A percentile compares a stretch with the other conserved stretches of the same genome.
phyloP scores from a whole-genome alignment of 2,888 invertebrate genomes.

The Cephus spinipes region DNA sequence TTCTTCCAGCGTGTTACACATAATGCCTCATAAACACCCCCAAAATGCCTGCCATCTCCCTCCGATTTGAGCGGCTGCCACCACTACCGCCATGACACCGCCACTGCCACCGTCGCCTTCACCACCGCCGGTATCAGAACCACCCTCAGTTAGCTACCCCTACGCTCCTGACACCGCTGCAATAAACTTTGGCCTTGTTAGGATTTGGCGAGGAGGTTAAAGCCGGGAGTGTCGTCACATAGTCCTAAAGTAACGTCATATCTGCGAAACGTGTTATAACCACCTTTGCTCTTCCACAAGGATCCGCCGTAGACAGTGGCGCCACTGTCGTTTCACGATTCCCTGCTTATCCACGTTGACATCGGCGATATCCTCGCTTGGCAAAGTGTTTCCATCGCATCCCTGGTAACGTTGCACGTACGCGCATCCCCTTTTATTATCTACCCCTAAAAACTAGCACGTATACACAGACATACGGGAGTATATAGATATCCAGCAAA shows the following conservation, averaged over 20 bases:
- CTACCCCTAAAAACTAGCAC: not conserved
- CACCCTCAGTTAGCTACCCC: slow-evolving; percentile 20
- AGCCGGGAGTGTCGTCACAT: not conserved
- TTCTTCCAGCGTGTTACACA: slow-evolving; percentile 66
- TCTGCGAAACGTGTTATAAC: not conserved
- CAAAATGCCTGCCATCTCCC: slow-evolving; percentile 61
- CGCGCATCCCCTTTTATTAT: not conserved
- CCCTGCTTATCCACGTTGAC: not conserved
- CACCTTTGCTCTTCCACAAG: not conserved
- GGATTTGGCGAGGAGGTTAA: slow-evolving; percentile 24
- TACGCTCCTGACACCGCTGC: slow-evolving; percentile 51
- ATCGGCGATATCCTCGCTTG: not conserved
- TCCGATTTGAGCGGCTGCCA: slow-evolving; percentile 48
- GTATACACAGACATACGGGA: not conserved
- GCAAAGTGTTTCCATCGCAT: not conserved
- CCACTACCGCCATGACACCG: slow-evolving; percentile 30
- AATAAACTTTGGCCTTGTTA: slow-evolving; percentile 62
- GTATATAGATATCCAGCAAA: not conserved
- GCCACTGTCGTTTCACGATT: not conserved
- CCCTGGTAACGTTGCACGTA: not conserved
- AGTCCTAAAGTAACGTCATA: not conserved
- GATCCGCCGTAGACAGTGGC: not conserved
- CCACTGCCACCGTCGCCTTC: slow-evolving; percentile 26
- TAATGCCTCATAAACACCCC: slow-evolving; percentile 67
- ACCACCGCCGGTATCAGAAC: slow-evolving; percentile 48